A percentile compares a stretch with the other conserved stretches of the same genome.
Conservation (phyloP, 2,888 invertebrate genomes). For the Cenopis cana region DNA sequence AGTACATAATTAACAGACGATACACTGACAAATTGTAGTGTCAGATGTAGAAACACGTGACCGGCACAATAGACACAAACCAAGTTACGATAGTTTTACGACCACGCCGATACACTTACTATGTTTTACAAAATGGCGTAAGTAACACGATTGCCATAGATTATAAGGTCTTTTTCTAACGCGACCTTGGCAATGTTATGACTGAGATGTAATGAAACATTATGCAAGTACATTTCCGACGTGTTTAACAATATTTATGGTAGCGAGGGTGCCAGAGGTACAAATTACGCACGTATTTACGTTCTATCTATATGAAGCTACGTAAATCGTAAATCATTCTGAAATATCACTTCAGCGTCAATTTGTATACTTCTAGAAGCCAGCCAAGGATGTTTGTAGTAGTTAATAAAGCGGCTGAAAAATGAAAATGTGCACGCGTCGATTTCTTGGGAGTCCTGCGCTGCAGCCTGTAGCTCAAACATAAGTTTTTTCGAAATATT, state of each 20-base stretch:
- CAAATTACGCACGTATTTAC: constrained; percentile 7
- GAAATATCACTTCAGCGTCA: background rate
- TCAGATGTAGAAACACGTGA: constrained; percentile 23
- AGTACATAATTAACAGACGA: background rate
- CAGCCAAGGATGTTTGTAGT: background rate
- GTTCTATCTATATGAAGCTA: background rate
- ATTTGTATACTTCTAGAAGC: background rate
- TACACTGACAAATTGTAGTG: background rate
- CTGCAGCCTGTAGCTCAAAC: no score
- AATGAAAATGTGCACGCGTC: background rate
- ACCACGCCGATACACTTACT: constrained; percentile 8
- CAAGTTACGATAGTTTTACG: constrained; percentile 15
- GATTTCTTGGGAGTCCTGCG: no score
- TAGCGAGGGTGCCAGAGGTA: constrained; percentile 15
- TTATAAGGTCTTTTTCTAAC: constrained; percentile 3
- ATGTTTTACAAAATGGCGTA: constrained; percentile 4
- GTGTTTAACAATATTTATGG: constrained; percentile 19
- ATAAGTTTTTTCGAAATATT: no score
- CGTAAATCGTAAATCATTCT: constrained; percentile 10
- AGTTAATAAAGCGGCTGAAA: background rate
- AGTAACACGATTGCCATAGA: background rate
- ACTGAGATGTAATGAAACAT: background rate
- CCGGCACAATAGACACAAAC: constrained; percentile 15
- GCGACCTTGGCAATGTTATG: constrained; percentile 13
- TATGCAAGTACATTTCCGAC: constrained; percentile 17